Evolutionary conservation across 2,797 vertebrate species (phyloP).

Genomic region (Hypotaenidia philippensis): DNA sequence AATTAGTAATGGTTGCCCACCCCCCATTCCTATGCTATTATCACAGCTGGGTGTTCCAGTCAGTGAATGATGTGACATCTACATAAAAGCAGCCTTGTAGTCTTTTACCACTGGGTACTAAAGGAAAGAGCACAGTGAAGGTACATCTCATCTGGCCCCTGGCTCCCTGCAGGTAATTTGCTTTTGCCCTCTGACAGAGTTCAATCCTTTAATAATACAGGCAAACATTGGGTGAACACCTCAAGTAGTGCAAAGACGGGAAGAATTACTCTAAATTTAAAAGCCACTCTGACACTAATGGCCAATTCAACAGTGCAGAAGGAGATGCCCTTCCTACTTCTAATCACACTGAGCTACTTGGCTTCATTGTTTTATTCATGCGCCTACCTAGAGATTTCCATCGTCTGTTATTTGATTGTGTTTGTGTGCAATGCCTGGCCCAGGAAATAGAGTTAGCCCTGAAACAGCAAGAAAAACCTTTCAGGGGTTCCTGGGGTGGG

Average conservation of each 20-base stretch:
- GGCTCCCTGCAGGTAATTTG: conserved; percentile 68
- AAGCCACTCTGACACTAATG: conserved; percentile 43
- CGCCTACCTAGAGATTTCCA: not conserved
- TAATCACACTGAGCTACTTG: not conserved
- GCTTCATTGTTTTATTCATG: conserved; percentile 27
- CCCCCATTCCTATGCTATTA: conserved; percentile 78
- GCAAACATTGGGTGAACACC: conserved; percentile 54
- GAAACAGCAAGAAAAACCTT: not conserved
- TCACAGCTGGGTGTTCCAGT: conserved; percentile 77
- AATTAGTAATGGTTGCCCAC: conserved; percentile 80
- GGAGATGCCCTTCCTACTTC: conserved; percentile 25
- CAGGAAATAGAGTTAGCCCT: not conserved
- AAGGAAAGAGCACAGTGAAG: conserved; percentile 41
- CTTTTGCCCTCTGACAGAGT: conserved; percentile 63
- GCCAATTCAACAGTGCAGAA: conserved; percentile 14
- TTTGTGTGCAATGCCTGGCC: not conserved
- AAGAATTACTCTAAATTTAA: conserved; percentile 56
- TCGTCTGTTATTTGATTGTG: not conserved
- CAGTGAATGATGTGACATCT: conserved; percentile 63
- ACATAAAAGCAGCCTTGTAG: conserved; percentile 65
- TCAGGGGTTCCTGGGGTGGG: not conserved
- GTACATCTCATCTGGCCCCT: conserved; percentile 50
- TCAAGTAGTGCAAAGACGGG: not conserved
- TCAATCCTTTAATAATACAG: conserved; percentile 68
- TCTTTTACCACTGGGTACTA: conserved; percentile 38